A percentile compares a stretch with the other conserved stretches of the same genome.
These are phyloP conservation scores for Tangara arthus DNA, from an alignment of 2,797 vertebrate genomes.

Conservation along the genomic window DNA sequence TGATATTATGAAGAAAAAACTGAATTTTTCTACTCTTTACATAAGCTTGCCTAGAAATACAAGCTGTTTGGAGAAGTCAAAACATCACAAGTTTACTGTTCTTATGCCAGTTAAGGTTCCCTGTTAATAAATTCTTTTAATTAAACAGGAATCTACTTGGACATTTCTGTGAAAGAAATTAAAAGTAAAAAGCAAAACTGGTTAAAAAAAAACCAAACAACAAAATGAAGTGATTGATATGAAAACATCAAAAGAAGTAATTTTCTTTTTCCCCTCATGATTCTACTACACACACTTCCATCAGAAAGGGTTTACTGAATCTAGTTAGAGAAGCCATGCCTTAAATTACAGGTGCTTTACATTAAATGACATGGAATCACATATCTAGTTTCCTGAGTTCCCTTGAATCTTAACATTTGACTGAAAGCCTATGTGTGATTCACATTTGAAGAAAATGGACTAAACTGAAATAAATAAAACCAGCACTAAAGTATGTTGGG, in stretches of 20 bases:
- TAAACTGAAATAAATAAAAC: not conserved
- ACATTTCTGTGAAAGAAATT: not conserved
- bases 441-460: not conserved
- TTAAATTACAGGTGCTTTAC: not conserved
- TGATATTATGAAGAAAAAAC: not conserved
- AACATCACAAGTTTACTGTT: not conserved
- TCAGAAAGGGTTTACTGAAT: not conserved
- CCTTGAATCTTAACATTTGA: not conserved
- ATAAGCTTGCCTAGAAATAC: not conserved
- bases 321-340: not conserved
- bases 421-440: not conserved
- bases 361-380: not conserved
- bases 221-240: not conserved
- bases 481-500: not conserved
- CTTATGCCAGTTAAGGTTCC: not conserved
- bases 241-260: not conserved
- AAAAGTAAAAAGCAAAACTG: not conserved
- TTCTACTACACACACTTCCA: not conserved
- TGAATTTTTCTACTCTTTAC: not conserved
- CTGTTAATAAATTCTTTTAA: not conserved
- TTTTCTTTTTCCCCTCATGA: not conserved
- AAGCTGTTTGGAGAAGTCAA: not conserved
- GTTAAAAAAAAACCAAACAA: fast-evolving
- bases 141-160: not conserved
- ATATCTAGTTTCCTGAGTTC: not conserved